Evolutionary conservation across 2,797 vertebrate species (phyloP), one percentile per base, ranked within the genome.

Genomic region (Xerus rutilus): DNA sequence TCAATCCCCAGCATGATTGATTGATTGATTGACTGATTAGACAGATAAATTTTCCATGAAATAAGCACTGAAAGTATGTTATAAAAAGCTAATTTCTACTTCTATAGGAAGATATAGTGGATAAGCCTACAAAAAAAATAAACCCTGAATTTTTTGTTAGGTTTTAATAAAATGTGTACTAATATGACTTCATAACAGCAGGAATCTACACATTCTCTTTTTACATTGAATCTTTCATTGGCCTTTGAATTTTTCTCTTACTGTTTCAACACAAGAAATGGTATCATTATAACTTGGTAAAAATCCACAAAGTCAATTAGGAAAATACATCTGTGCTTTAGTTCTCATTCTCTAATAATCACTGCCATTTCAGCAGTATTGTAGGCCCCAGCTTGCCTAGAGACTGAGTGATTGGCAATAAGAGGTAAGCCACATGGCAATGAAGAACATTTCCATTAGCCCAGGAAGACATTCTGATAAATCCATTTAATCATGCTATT

Each of bases 391-490:
- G 43, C 9, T 86, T 74, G 62, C 45, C 67, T 74, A 76, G 17
- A n/a, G 13, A 91, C 45, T 76, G 65, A 86, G 43, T 18, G 35
- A 92, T 1, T 59, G 54, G 69, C 76, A 93, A 62, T 87, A 73
- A 91, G 77, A 92, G n/a, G 39, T 92, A 65, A 88, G 73, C 43
- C 74, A 86, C 69, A 85, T 20, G 49, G 70, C 78, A 94, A 86
- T 69, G 77, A 95, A 95, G 65, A 94, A 78, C n/a, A 74, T 90
- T 95, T 94, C 81, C 64, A 96, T 92, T 64, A 84, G 25, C 7
- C 39, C 70, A 91, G n/a, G 32, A 94, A 92, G 69, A 88, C 59
- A 94, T 93, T 94, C 54, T 77, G 70, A 93, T 87, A 92, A 95
- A 84, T 82, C 85, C 35, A 85, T 64, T 97, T 96, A 97, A 88